Base-by-base conservation (phyloP, 2,888 invertebrate genomes). In the Aspidapion aeneum region DNA sequence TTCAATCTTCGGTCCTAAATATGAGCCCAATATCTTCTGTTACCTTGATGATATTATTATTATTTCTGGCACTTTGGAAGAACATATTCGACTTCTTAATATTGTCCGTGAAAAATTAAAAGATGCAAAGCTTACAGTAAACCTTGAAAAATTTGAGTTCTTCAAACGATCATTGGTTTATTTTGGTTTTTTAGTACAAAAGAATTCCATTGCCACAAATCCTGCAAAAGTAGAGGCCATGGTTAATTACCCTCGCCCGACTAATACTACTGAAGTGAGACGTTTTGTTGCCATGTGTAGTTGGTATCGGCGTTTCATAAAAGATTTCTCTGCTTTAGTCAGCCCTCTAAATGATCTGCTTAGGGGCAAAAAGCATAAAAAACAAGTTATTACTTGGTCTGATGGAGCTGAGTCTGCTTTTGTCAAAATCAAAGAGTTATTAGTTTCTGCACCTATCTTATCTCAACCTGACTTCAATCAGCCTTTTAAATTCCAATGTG, bases 101-200 rank as follows among this genome's bases (percentile, higher is more conserved):
- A 58, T 61, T 16, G 69, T 74, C 1, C 60, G 67, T 1, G 57
- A 64, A 0, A 57, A 65, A 18, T 61, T 74, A 1, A 55, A 63
- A 12, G 55, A 64, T 1, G 72, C 73, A 35, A 3, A 71, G 60
- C 12, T 67, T 9, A 67, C 63, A 7, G 52, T 67, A 16, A 64
- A 63, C 55, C 19, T 62, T 0, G 56, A 64, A 18, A 72, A 70
- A 63, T 66, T 68, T 7, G 51, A 18, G 12, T 35, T 35, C 35
- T 35, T 35, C 12, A 35, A 35, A 35, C 3, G 12, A 7, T 35
- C 35, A 35, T 12, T 35, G 3, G 12, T 7, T 7, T 35, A 35
- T 12, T 35, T 78, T 5, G 77, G 79, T 1, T 73, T 72, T 56
- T 35, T 73, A 0, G 73, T 80, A 0, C 72, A 74, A 61, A 54